Percentiles rank a stretch among this genome's conserved stretches.
These are phyloP conservation scores for Oryctolagus cuniculus DNA, from an alignment of 2,113 vertebrate species.

Conservation along the genomic window mOryCun1.1 NC_091437.1:20490001-20490500, in stretches of 20 bases:
- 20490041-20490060: background rate
- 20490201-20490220: slow-evolving; percentile 45
- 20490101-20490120: background rate
- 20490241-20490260: slow-evolving; percentile 22
- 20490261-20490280: background rate
- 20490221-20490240: slow-evolving; percentile 2
- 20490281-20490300: background rate
- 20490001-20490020: background rate
- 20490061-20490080: background rate
- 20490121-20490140: background rate
- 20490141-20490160: slow-evolving; percentile 4
- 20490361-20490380: background rate
- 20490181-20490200: background rate
- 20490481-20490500: too few species aligned
- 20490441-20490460: too few species aligned
- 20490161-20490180: background rate
- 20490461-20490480: too few species aligned
- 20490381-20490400: too few species aligned
- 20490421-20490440: too few species aligned
- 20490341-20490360: background rate
- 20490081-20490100: background rate
- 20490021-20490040: background rate
- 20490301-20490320: slow-evolving; percentile 19
- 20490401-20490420: too few species aligned
- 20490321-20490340: background rate